Evolutionary conservation across 2,113 vertebrate genomes (phyloP).

Genomic region (Casuarius casuarius): DNA sequence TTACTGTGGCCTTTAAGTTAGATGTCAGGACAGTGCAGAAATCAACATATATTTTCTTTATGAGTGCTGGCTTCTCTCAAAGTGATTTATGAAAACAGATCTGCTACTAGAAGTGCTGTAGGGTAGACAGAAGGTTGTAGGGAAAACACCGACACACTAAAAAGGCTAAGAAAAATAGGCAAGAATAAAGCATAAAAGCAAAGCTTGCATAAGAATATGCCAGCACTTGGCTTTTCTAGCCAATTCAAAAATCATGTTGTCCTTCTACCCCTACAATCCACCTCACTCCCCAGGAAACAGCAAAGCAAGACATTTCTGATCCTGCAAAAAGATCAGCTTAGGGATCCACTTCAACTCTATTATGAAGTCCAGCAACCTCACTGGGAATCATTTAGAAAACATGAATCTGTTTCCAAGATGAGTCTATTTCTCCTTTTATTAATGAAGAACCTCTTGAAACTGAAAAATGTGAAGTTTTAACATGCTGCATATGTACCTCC

Average conservation of each 20-base stretch:
- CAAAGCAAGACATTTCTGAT: no score
- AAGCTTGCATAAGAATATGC: neutral
- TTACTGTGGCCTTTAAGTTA: neutral
- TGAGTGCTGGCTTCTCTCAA: conserved; percentile 55
- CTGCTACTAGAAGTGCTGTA: conserved; percentile 46
- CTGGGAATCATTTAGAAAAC: neutral
- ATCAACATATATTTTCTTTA: conserved; percentile 57
- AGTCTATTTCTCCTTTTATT: no score
- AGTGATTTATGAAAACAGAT: conserved; percentile 55
- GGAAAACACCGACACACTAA: neutral
- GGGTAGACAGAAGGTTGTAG: conserved; percentile 28
- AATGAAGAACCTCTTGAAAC: no score
- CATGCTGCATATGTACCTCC: no score
- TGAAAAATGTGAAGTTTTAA: no score
- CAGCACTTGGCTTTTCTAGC: neutral
- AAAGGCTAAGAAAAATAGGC: neutral
- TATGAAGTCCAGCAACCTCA: neutral
- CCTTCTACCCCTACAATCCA: neutral
- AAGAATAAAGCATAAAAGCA: neutral
- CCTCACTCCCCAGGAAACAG: neutral
- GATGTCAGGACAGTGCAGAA: conserved; percentile 44
- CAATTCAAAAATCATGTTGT: neutral
- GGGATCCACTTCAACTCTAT: no score
- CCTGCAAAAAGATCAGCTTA: no score
- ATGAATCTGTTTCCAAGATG: neutral